A percentile compares a stretch with the other conserved stretches of the same genome.
phyloP scores from a whole-genome alignment of 2,888 invertebrate species.

The Zootermopsis nevadensis region DNA sequence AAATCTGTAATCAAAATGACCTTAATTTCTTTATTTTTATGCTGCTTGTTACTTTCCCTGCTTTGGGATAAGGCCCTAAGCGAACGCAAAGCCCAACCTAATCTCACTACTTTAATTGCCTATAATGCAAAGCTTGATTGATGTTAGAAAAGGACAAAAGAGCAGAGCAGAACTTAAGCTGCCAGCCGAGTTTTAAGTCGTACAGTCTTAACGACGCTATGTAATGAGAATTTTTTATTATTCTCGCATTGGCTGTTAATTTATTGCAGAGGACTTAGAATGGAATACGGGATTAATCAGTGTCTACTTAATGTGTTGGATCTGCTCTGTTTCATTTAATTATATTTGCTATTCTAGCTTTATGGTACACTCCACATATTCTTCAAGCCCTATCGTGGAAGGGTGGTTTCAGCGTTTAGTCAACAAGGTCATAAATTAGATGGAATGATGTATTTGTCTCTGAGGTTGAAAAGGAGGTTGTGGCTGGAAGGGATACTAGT shows the following conservation, averaged over 20 bases:
- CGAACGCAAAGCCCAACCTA: slow-evolving; percentile 20
- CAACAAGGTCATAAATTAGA: not conserved
- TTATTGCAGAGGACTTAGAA: not conserved
- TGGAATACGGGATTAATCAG: slow-evolving; percentile 19
- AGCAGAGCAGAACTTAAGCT: not conserved
- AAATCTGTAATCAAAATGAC: slow-evolving; percentile 1
- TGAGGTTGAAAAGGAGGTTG: not conserved
- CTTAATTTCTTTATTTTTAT: not conserved
- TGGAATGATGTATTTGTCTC: not conserved
- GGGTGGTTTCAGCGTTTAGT: not conserved
- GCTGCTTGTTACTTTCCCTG: not conserved
- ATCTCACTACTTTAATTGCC: slow-evolving; percentile 46
- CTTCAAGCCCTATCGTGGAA: not conserved
- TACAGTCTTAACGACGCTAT: slow-evolving; percentile 9
- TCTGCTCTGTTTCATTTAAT: not conserved
- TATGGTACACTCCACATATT: not conserved
- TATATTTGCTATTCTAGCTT: not conserved
- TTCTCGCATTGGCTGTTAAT: slow-evolving; percentile 29
- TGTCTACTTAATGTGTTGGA: not conserved
- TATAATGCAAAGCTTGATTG: slow-evolving; percentile 46
- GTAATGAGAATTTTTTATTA: slow-evolving; percentile 22
- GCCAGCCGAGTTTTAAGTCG: not conserved
- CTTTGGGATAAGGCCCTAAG: not conserved
- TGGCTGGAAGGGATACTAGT: not conserved
- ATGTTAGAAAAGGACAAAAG: slow-evolving; percentile 32